These are phyloP conservation scores for Trachelus stipa DNA, from an alignment of 2,888 invertebrate genomes.

Conservation along the genomic window DNA sequence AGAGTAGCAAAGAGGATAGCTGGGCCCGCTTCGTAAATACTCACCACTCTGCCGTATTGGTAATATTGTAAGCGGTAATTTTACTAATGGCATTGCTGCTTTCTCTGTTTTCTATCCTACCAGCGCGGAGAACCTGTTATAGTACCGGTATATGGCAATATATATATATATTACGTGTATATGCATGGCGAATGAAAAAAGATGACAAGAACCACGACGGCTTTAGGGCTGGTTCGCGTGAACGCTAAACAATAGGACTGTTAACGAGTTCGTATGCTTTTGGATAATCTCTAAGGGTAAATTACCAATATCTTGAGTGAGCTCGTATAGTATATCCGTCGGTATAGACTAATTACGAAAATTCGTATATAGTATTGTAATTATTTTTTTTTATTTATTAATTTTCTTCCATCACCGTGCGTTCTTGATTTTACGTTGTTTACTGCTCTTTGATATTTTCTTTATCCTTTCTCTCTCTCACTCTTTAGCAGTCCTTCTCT, in stretches of 20 bases:
- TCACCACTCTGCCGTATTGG: slow-evolving; percentile 53
- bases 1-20: neutral
- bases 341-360: neutral
- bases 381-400: neutral
- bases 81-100: slow-evolving; percentile 59
- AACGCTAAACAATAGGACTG: neutral
- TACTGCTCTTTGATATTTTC: neutral
- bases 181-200: neutral
- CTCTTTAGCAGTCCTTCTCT: neutral
- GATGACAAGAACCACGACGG: neutral
- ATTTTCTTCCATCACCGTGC: neutral
- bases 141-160: neutral
- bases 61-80: slow-evolving; percentile 60
- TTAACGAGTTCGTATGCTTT: neutral
- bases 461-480: neutral
- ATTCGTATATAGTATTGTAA: neutral
- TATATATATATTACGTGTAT: neutral
- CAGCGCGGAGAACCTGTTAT: slow-evolving; percentile 5
- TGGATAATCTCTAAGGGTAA: neutral
- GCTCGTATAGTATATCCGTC: neutral
- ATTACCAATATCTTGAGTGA: neutral
- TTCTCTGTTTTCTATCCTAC: slow-evolving; percentile 46
- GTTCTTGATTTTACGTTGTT: neutral
- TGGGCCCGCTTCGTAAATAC: slow-evolving; percentile 20
- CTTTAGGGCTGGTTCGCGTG: neutral